These are phyloP conservation scores for Galerucella nymphaeae DNA, from an alignment of 2,888 invertebrate genomes.

Conservation along the genomic window DNA sequence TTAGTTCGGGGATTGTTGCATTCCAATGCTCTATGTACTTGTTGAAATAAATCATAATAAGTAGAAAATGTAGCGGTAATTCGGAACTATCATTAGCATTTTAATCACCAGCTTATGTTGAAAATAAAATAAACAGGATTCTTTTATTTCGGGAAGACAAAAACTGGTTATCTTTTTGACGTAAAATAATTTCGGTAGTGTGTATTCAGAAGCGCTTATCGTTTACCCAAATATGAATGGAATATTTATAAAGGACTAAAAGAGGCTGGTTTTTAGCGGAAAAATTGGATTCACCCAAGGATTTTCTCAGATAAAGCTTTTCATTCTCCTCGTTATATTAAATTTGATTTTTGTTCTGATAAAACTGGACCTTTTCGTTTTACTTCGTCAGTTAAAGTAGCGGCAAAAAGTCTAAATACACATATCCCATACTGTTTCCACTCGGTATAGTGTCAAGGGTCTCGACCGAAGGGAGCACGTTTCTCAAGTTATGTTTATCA, in stretches of 20 bases:
- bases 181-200: constrained; percentile 20
- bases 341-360: constrained; percentile 30
- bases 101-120: not conserved
- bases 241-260: constrained; percentile 29
- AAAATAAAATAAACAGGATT: constrained; percentile 17
- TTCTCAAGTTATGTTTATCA: not conserved
- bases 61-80: not conserved
- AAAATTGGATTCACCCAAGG: constrained; percentile 15
- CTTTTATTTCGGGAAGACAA: not conserved
- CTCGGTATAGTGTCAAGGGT: not conserved
- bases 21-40: too few species aligned
- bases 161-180: constrained; percentile 18
- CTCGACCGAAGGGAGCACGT: not conserved
- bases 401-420: not conserved
- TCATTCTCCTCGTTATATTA: constrained; percentile 27
- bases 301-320: constrained; percentile 15
- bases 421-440: not conserved
- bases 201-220: constrained; percentile 22
- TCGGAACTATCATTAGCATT: not conserved
- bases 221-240: constrained; percentile 20
- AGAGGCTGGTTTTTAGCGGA: constrained; percentile 19
- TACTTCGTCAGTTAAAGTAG: constrained; percentile 13
- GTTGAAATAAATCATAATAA: too few species aligned
- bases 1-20: too few species aligned
- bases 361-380: constrained; percentile 16